Base-by-base conservation (phyloP, 2,888 invertebrate species). In the Acanthococcus lagerstroemiae region DNA sequence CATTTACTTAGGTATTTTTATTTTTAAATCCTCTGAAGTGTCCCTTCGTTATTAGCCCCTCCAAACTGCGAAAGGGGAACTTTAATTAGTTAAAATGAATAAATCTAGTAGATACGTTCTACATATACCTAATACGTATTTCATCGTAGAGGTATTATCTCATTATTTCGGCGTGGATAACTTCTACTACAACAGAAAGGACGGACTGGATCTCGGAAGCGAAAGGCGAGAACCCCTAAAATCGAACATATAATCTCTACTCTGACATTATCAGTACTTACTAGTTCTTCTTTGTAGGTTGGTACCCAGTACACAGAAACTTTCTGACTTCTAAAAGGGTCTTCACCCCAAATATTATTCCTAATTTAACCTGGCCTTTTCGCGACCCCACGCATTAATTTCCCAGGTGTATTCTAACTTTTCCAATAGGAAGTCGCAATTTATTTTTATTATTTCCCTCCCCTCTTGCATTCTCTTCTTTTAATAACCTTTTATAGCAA, bases 351-450 rank as follows among this genome's bases (percentile, higher is more conserved):
- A 57, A 57, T 57, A 57, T 57, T 57, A 44, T 44, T 57, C 57
- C 57, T 57, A 57, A 57, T 57, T 57, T 57, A 57, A 45, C 57
- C 45, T 57, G 57, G 45, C 57, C 57, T 57, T 57, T 57, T 45
- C 22, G 44, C 27, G 44, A 57, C 37, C 57, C 57, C 37, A 25
- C 57, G 57, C 45, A 57, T 57, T 57, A 57, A 57, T 57, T 57
- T 57, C 57, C 57, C 57, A 57, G 57, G 57, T 57, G 57, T 57
- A 57, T 57, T 57, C 57, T 57, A 57, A 57, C 57, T 57, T 57
- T 57, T 57, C 57, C 57, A 57, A 57, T 57, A 57, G 57, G n/a
- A 25, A 57, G 57, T 37, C 57, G 37, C 45, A 45, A 37, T 57
- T 57, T 57, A 57, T 45, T 57, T 57, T 57, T 57, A 57, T 45